Percentiles rank a stretch among this genome's conserved stretches.
phyloP scores from a whole-genome alignment of 2,797 vertebrate species.

The Denticeps clupeoides region DNA sequence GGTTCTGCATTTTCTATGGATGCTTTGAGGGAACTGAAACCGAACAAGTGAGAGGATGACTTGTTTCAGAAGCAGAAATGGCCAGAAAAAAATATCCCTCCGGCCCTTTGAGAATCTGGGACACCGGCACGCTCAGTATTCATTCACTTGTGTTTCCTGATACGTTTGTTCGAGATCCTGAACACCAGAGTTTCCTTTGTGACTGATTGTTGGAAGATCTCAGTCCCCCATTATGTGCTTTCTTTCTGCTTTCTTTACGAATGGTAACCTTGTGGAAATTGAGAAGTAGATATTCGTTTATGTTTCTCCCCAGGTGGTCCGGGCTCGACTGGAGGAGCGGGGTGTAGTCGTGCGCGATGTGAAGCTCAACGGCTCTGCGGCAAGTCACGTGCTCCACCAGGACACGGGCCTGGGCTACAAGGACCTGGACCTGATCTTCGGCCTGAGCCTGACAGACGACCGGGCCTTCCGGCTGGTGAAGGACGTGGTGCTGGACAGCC shows the following conservation, averaged over 20 bases:
- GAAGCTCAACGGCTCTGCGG: conserved; percentile 81
- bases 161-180: too few species aligned
- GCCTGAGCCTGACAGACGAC: conserved; percentile 70
- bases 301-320: conserved; percentile 72
- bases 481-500: conserved; percentile 86
- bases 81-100: too few species aligned
- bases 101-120: too few species aligned
- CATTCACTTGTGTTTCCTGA: too few species aligned
- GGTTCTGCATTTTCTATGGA: conserved; percentile 24
- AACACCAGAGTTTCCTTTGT: too few species aligned
- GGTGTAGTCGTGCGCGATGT: conserved; percentile 73
- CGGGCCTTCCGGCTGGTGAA: conserved; percentile 82
- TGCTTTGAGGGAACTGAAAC: conserved; percentile 15
- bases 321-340: conserved; percentile 73
- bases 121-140: too few species aligned
- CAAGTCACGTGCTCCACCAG: conserved; percentile 85
- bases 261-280: too few species aligned
- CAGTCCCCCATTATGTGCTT: too few species aligned
- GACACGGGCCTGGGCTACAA: conserved; percentile 89
- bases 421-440: conserved; percentile 90
- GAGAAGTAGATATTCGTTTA: too few species aligned
- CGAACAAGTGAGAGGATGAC: too few species aligned
- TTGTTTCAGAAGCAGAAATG: too few species aligned
- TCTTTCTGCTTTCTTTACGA: conserved; percentile 1
- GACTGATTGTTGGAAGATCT: too few species aligned